Conservation (phyloP, 2,888 invertebrate genomes). For the Sarcophaga caerulescens region DNA sequence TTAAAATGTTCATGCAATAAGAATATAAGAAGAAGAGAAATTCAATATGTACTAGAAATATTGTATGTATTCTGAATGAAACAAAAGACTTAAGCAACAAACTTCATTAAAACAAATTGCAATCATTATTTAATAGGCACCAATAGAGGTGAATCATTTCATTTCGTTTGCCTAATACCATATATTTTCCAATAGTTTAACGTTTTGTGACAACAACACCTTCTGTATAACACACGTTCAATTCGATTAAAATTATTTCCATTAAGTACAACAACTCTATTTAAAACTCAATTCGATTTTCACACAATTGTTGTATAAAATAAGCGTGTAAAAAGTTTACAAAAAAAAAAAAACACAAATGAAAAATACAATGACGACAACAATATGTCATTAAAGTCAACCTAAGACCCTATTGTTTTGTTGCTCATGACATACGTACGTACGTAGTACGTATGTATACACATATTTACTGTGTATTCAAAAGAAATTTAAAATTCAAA, state of each 20-base stretch:
- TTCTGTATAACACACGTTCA: neutral
- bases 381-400: constrained; percentile 40
- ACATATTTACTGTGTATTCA: neutral
- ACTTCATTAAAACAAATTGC: too few species aligned
- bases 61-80: too few species aligned
- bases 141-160: too few species aligned
- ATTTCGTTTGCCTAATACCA: too few species aligned
- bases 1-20: too few species aligned
- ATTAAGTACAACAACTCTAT: neutral
- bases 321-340: neutral
- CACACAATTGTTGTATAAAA: constrained; percentile 46
- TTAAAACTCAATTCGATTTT: constrained; percentile 12
- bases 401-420: neutral
- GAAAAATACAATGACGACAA: constrained; percentile 36
- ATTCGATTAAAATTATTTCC: neutral
- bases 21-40: too few species aligned
- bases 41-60: too few species aligned
- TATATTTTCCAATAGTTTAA: too few species aligned
- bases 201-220: too few species aligned
- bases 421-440: too few species aligned
- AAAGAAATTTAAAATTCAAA: constrained; percentile 36
- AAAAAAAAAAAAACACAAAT: constrained; percentile 6
- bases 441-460: neutral
- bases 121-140: too few species aligned
- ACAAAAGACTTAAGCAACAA: too few species aligned